Evolutionary conservation across 2,797 vertebrate species (phyloP).

Genomic region (Myotis pilosus): DNA sequence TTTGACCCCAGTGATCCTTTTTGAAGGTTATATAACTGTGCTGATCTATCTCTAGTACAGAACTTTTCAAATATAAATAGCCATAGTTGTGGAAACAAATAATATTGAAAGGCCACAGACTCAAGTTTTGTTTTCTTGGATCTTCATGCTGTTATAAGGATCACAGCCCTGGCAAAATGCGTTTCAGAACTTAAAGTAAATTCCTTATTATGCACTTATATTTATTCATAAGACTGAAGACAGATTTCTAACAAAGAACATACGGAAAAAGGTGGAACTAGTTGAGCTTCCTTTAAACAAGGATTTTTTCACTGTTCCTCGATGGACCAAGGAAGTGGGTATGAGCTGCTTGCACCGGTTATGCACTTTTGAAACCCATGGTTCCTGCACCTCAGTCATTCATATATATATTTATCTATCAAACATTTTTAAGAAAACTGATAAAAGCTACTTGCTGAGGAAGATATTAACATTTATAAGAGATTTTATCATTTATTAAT

Average conservation of each 20-base stretch:
- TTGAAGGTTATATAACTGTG: not conserved
- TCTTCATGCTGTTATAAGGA: conserved; percentile 1
- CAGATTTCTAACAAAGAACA: not conserved
- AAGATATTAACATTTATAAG: not conserved
- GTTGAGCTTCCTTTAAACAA: not conserved
- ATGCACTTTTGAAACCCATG: not conserved
- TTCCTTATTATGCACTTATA: conserved; percentile 12
- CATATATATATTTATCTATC: not conserved
- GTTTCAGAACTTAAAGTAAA: conserved; percentile 55
- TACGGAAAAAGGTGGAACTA: not conserved
- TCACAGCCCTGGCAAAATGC: conserved; percentile 41
- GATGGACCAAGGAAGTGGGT: not conserved
- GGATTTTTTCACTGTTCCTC: conserved; percentile 11
- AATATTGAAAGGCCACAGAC: conserved; percentile 23
- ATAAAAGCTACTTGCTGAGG: not conserved
- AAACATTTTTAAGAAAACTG: not conserved
- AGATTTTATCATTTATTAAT: not conserved
- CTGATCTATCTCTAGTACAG: conserved; percentile 18
- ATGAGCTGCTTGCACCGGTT: not conserved
- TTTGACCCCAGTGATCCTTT: conserved; percentile 20
- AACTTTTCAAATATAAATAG: conserved; percentile 49
- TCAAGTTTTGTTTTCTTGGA: conserved; percentile 27
- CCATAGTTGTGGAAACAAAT: conserved; percentile 42
- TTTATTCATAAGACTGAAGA: conserved; percentile 9
- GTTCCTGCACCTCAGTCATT: not conserved